phyloP scores from a whole-genome alignment of 2,113 vertebrate species.

The Australoheros scitulus region DNA sequence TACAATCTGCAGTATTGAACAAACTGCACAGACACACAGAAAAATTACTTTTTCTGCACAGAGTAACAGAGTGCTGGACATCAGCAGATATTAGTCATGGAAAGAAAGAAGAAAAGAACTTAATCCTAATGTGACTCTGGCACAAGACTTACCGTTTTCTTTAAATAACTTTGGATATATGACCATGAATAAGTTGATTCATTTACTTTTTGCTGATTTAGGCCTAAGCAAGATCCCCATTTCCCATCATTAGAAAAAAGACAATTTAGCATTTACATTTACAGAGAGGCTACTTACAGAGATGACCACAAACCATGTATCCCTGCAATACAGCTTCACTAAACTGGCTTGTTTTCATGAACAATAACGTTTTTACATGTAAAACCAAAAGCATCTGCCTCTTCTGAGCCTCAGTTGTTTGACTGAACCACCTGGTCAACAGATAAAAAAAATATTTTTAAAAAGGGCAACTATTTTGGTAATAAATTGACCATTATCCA shows the following conservation, averaged over 20 bases:
- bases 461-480: not conserved
- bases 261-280: not conserved
- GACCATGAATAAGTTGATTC: not conserved
- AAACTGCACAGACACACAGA: not conserved
- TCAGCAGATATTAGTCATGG: conserved; percentile 1
- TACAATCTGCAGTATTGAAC: not conserved
- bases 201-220: not conserved
- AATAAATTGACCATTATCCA: not conserved
- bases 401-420: not conserved
- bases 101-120: not conserved
- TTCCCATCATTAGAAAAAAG: not conserved
- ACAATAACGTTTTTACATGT: not conserved
- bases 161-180: not conserved
- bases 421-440: not conserved
- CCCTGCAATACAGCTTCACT: not conserved
- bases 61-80: not conserved
- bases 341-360: not conserved
- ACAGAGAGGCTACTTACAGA: not conserved
- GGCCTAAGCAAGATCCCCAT: not conserved
- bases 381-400: not conserved
- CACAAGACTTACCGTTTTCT: not conserved
- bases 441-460: not conserved
- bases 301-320: not conserved
- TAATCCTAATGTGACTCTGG: not conserved
- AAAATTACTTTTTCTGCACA: not conserved